These are phyloP conservation scores for Folsomia manolachei DNA, from an alignment of 2,888 invertebrate genomes.

Conservation along the genomic window DNA sequence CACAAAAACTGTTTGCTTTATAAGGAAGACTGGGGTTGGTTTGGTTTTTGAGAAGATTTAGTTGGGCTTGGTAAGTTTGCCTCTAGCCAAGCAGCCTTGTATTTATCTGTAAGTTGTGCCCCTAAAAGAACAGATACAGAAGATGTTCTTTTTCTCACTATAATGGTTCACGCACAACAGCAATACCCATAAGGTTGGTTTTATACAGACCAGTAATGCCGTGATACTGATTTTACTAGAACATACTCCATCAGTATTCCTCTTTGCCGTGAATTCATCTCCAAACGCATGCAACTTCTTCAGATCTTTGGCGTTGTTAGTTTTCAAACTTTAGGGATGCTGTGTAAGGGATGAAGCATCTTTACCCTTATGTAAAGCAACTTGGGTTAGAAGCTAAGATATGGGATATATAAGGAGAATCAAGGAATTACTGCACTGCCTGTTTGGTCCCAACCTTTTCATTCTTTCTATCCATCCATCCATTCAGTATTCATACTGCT, in stretches of 20 bases:
- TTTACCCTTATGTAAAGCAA: neutral
- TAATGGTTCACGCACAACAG: neutral
- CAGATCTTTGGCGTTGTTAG: too few relatives aligned
- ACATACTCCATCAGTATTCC: too few relatives aligned
- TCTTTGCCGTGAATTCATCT: too few relatives aligned
- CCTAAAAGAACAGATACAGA: neutral
- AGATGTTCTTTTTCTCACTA: neutral
- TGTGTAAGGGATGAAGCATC: neutral
- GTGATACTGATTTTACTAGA: too few relatives aligned
- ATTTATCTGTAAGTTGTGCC: neutral
- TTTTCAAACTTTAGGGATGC: neutral
- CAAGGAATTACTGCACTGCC: neutral
- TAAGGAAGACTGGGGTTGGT: neutral
- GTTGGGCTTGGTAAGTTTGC: neutral
- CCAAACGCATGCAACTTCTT: too few relatives aligned
- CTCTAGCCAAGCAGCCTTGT: neutral
- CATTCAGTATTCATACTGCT: conserved; percentile 30
- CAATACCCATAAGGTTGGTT: neutral
- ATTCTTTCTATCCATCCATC: conserved; percentile 40
- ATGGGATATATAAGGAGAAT: too few relatives aligned
- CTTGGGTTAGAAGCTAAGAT: neutral
- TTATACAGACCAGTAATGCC: neutral
- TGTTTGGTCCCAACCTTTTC: conserved; percentile 26
- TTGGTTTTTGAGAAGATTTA: neutral
- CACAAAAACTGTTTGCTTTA: neutral